Evolutionary conservation across 2,113 vertebrate species (phyloP).

Genomic region (Sphyrna mokarran): DNA sequence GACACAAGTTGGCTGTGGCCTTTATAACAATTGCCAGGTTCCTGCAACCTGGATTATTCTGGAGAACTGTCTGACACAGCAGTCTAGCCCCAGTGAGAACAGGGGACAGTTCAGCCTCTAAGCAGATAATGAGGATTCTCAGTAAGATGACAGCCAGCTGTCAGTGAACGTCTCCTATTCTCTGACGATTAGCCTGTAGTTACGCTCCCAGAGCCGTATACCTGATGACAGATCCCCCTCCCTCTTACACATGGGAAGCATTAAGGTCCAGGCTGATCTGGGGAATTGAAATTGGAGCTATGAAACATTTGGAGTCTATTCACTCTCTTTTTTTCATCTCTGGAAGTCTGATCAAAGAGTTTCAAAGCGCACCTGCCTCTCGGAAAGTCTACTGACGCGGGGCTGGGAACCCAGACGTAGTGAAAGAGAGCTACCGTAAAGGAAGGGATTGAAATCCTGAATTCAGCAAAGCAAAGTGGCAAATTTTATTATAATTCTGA

Average conservation of each 20-base stretch:
- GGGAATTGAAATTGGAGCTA: background rate
- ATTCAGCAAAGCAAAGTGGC: conserved; percentile 7
- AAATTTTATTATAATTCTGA: background rate
- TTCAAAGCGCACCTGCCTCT: conserved; percentile 8
- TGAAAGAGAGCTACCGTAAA: background rate
- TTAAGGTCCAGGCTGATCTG: background rate
- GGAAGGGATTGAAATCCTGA: background rate
- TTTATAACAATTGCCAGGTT: conserved; percentile 32
- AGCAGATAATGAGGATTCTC: conserved; percentile 48
- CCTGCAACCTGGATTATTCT: conserved; percentile 31
- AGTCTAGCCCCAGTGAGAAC: background rate
- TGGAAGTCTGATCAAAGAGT: conserved; percentile 17
- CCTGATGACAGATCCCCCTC: background rate
- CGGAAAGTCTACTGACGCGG: background rate
- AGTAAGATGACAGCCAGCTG: conserved; percentile 55
- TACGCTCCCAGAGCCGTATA: background rate
- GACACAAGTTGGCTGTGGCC: background rate
- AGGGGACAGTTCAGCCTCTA: background rate
- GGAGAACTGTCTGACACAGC: conserved; percentile 29
- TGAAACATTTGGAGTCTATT: background rate
- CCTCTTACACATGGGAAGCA: background rate
- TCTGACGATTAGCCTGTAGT: conserved; percentile 8
- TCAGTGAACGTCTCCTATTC: conserved; percentile 44
- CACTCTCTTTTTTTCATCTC: background rate
- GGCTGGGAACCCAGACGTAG: background rate